phyloP scores from a whole-genome alignment of 2,113 vertebrate genomes.

The Beaufortia kweichowensis region DNA sequence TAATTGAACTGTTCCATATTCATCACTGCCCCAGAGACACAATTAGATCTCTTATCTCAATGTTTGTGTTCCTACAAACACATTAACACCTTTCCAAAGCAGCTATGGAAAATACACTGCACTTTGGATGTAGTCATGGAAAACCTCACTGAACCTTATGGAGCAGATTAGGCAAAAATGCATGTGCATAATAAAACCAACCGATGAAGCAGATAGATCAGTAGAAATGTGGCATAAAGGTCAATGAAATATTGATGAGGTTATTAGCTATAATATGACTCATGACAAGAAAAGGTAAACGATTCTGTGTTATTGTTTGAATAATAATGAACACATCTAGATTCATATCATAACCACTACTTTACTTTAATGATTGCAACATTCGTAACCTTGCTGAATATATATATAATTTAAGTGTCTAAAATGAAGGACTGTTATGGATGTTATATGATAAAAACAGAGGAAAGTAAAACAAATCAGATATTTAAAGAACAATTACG shows the following conservation, averaged over 20 bases:
- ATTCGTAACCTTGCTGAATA: background rate
- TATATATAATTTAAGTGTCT: background rate
- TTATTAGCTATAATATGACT: background rate
- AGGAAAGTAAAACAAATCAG: background rate
- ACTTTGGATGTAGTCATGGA: background rate
- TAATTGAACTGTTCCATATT: conserved; percentile 43
- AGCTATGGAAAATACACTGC: background rate
- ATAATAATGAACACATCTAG: background rate
- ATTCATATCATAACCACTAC: background rate
- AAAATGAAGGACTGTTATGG: background rate
- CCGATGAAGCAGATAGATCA: conserved; percentile 15
- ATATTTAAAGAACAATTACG: background rate
- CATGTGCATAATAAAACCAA: background rate
- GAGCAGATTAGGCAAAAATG: conserved; percentile 6
- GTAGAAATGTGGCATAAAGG: conserved; percentile 1
- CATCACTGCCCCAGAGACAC: conserved; percentile 39
- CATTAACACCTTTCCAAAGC: conserved; percentile 30
- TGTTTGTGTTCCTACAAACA: conserved; percentile 36
- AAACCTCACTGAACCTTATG: conserved; percentile 1
- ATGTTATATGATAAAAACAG: background rate
- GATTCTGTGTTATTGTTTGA: background rate
- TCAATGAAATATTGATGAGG: conserved; percentile 14
- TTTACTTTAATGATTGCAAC: background rate
- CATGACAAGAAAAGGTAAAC: conserved; percentile 10
- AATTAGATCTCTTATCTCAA: conserved; percentile 39